phyloP scores from a whole-genome alignment of 1,140 invertebrate genomes.

The Drosophila oshimai region DNA sequence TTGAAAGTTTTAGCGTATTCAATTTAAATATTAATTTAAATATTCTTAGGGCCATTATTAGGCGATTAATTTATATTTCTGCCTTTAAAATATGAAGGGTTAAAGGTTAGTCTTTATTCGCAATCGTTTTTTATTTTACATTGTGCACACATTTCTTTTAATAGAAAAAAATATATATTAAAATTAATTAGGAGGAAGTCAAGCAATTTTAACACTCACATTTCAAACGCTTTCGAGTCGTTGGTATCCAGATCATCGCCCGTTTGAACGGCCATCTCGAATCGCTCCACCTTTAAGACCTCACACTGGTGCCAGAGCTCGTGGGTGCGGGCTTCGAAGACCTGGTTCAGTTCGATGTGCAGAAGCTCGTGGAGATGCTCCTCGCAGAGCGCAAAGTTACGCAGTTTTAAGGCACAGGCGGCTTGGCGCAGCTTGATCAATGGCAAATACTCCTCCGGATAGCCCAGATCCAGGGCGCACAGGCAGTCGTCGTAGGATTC shows the following conservation, averaged over 20 bases:
- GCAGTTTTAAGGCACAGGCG: slow-evolving; percentile 74
- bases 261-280: slow-evolving; percentile 65
- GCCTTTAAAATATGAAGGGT: too few relatives aligned
- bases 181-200: too few relatives aligned
- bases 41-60: too few relatives aligned
- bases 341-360: slow-evolving; percentile 68
- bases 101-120: too few relatives aligned
- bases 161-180: too few relatives aligned
- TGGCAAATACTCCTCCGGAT: slow-evolving; percentile 64
- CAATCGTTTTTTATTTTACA: too few relatives aligned
- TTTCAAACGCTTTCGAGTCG: slow-evolving; percentile 56
- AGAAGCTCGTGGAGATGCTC: slow-evolving; percentile 64
- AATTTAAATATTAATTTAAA: too few relatives aligned
- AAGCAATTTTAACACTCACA: too few relatives aligned
- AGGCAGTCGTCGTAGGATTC: slow-evolving; percentile 70
- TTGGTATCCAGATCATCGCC: slow-evolving; percentile 56
- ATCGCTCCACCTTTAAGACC: slow-evolving; percentile 58
- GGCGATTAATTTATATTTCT: too few relatives aligned
- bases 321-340: slow-evolving; percentile 62
- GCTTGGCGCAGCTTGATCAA: slow-evolving; percentile 71
- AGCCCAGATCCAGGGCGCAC: slow-evolving; percentile 62
- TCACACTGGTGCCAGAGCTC: slow-evolving; percentile 69
- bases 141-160: too few relatives aligned
- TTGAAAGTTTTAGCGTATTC: too few relatives aligned
- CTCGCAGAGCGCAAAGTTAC: slow-evolving; percentile 65